Evolutionary conservation across 1,140 invertebrate species (phyloP), one percentile per base, ranked within the genome.

Genomic region (Polypedilum vanderplanki): DNA sequence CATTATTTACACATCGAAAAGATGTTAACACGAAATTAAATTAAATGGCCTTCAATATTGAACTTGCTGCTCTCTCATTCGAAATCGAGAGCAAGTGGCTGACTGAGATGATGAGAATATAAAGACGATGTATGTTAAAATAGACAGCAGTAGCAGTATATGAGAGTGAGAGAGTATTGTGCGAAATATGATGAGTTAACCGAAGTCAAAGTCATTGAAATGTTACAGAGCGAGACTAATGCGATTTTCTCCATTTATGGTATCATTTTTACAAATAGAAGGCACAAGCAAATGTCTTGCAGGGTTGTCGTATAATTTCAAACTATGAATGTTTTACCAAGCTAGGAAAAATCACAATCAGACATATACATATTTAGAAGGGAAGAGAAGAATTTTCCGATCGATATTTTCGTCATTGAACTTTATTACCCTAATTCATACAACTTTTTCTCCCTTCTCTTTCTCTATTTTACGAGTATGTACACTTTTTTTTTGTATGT

Each of bases 141-240:
- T n/a, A n/a, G n/a, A n/a, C n/a, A n/a, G n/a, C n/a, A n/a, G n/a
- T n/a, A n/a, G n/a, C n/a, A n/a, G n/a, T n/a, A n/a, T n/a, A n/a
- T n/a, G n/a, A n/a, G n/a, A 15, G 15, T 9, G 15, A 57, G 46
- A 57, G 46, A 57, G 15, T 9, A 57, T 57, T 57, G 46, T 57
- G 46, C 46, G 46, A 57, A 57, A 57, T 57, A 57, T 57, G 46
- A 57, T 57, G 46, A 57, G 46, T 57, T 70, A 22, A 70, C 65
- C 65, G 20, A 20, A 70, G 17, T 70, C 17, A 70, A 70, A 70
- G 65, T 20, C 65, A 70, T 70, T 70, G 17, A 22, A 22, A 70
- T 22, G 65, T 22, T 70, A 22, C 65, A 70, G 65, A 70, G 65
- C 65, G 65, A 70, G 65, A 70, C 65, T 70, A 70, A 70, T 70